A percentile compares a stretch with the other conserved stretches of the same genome.
phyloP scores from a whole-genome alignment of 2,797 vertebrate species.

The Tiaroga cobitis region DNA sequence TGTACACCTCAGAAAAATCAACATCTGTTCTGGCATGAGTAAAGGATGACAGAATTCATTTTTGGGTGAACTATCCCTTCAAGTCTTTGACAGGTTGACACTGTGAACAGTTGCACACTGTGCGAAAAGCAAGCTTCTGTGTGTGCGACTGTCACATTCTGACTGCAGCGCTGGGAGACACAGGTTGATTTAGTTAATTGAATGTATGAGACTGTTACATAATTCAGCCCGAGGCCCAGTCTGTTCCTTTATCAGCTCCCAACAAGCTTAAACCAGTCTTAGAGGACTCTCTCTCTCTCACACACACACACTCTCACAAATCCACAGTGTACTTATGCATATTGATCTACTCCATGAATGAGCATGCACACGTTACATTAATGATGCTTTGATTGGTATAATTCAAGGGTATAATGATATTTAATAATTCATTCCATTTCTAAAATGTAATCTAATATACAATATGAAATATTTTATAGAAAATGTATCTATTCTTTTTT shows the following conservation, averaged over 20 bases:
- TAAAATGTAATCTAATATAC: neutral
- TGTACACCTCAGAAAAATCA: neutral
- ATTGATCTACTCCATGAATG: constrained; percentile 19
- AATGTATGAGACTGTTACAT: constrained; percentile 61
- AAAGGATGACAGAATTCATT: neutral
- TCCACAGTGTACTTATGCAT: neutral
- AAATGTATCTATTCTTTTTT: neutral
- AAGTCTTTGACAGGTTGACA: constrained; percentile 4
- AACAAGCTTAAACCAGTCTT: constrained; percentile 60
- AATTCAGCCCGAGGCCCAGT: constrained; percentile 60
- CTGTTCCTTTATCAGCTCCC: constrained; percentile 63
- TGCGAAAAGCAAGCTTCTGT: constrained; percentile 10
- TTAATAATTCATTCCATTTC: neutral
- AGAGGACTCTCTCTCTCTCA: neutral
- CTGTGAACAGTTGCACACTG: neutral
- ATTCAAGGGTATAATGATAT: neutral
- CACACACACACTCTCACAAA: constrained; percentile 13
- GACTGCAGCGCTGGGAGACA: constrained; percentile 55
- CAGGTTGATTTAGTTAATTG: constrained; percentile 54
- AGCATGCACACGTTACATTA: constrained; percentile 2
- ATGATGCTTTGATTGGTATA: neutral
- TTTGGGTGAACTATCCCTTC: neutral
- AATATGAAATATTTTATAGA: neutral
- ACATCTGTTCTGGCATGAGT: neutral
- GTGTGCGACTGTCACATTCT: constrained; percentile 8